These are phyloP conservation scores for Thaumatotibia leucotreta DNA, from an alignment of 1,140 invertebrate species.

Conservation along the genomic window DNA sequence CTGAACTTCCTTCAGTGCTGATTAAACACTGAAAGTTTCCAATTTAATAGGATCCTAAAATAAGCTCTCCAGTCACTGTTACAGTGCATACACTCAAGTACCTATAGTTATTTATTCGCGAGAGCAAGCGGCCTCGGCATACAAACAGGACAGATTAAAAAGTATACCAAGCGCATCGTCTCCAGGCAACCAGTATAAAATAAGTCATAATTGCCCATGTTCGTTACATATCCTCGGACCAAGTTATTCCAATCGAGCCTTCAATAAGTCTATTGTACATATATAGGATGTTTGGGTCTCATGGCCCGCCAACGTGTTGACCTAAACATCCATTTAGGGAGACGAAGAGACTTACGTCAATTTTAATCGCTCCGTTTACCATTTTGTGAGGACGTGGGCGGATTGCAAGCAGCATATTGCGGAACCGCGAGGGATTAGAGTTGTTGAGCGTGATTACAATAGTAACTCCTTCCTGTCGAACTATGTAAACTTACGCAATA, in stretches of 20 bases:
- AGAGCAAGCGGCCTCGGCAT: conserved; percentile 42
- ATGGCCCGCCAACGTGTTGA: conserved; percentile 39
- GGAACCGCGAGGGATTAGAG: background rate
- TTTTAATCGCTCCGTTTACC: background rate
- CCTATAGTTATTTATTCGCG: conserved; percentile 28
- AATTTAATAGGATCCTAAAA: background rate
- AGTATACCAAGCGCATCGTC: background rate
- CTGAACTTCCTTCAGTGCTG: background rate
- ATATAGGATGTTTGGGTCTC: conserved; percentile 20
- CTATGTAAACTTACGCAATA: background rate
- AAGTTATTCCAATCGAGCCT: background rate
- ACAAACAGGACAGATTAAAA: conserved; percentile 25
- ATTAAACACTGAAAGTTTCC: background rate
- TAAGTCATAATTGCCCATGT: background rate
- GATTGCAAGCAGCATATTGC: background rate
- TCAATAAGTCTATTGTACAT: background rate
- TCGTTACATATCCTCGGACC: background rate
- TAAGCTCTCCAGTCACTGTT: conserved; percentile 1
- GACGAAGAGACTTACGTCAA: conserved; percentile 26
- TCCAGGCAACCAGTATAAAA: background rate
- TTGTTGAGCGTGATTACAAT: background rate
- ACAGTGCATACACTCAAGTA: conserved; percentile 9
- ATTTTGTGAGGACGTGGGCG: background rate
- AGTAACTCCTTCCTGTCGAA: background rate
- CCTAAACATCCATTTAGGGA: conserved; percentile 39